Conservation (phyloP, 2,888 invertebrate species). For the Gymnocheta viridis region DNA sequence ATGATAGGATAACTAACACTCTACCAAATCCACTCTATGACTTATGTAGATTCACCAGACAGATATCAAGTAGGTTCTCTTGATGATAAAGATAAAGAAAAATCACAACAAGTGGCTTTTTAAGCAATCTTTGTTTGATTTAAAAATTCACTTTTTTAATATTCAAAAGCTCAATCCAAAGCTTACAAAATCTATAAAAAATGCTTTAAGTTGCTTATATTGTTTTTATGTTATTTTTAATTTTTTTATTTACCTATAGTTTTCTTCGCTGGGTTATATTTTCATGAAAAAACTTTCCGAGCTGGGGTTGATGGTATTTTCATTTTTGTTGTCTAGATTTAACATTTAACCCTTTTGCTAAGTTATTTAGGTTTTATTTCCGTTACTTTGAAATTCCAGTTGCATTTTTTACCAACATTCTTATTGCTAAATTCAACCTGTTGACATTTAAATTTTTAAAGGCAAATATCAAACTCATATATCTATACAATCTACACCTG, state of each 20-base stretch:
- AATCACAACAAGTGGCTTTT: too few species aligned
- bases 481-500: neutral
- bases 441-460: constrained; percentile 70
- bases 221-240: neutral
- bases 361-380: constrained; percentile 60
- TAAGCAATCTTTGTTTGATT: too few species aligned
- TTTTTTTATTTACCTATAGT: neutral
- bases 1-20: too few species aligned
- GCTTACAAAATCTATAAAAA: too few species aligned
- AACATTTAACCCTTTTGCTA: constrained; percentile 56
- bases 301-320: neutral
- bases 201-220: too few species aligned
- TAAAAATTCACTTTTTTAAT: too few species aligned
- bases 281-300: neutral
- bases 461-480: constrained; percentile 3
- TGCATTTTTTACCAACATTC: constrained; percentile 44
- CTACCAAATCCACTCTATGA: too few species aligned
- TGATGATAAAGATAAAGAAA: too few species aligned
- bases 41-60: too few species aligned
- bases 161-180: too few species aligned
- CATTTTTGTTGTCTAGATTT: constrained; percentile 26
- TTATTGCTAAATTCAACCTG: constrained; percentile 68
- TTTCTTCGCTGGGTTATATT: constrained; percentile 9
- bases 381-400: constrained; percentile 46
- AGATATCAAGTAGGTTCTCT: too few species aligned